Conservation (phyloP, 2,113 vertebrate genomes). For the Oncorhynchus nerka region DNA sequence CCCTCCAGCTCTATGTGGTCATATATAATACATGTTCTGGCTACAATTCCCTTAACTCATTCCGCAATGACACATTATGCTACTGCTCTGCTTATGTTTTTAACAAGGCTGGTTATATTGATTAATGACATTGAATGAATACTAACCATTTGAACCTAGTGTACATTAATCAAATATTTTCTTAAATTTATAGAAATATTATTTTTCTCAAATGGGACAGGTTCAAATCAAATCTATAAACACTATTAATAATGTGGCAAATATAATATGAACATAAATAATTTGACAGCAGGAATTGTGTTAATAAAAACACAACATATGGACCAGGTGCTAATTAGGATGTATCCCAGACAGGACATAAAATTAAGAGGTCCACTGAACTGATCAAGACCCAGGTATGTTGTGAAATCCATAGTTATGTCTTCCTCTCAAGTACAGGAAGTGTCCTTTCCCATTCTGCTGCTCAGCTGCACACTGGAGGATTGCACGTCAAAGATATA, state of each 20-base stretch:
- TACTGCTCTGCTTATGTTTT: conserved; percentile 72
- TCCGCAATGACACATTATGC: conserved; percentile 65
- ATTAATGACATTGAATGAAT: conserved; percentile 72
- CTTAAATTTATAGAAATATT: conserved; percentile 38
- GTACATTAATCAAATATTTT: conserved; percentile 69
- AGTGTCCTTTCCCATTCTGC: conserved; percentile 63
- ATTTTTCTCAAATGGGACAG: too few species aligned
- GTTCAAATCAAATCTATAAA: conserved; percentile 61
- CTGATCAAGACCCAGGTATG: conserved; percentile 30
- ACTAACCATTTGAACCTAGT: conserved; percentile 67
- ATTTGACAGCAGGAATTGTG: conserved; percentile 69
- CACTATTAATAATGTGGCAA: conserved; percentile 56
- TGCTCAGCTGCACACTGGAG: conserved; percentile 63
- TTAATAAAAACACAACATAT: conserved; percentile 66
- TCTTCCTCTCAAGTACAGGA: conserved; percentile 52
- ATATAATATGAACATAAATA: conserved; percentile 68
- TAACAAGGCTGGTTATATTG: conserved; percentile 72
- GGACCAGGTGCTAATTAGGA: conserved; percentile 65
- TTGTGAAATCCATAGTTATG: conserved; percentile 57
- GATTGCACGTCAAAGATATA: conserved; percentile 55
- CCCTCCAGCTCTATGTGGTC: conserved; percentile 70
- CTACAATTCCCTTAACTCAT: conserved; percentile 69
- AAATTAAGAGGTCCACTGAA: conserved; percentile 52
- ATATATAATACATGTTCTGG: conserved; percentile 70
- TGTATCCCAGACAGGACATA: conserved; percentile 43